phyloP scores from a whole-genome alignment of 2,113 vertebrate species.

The Xiphophorus maculatus region DNA sequence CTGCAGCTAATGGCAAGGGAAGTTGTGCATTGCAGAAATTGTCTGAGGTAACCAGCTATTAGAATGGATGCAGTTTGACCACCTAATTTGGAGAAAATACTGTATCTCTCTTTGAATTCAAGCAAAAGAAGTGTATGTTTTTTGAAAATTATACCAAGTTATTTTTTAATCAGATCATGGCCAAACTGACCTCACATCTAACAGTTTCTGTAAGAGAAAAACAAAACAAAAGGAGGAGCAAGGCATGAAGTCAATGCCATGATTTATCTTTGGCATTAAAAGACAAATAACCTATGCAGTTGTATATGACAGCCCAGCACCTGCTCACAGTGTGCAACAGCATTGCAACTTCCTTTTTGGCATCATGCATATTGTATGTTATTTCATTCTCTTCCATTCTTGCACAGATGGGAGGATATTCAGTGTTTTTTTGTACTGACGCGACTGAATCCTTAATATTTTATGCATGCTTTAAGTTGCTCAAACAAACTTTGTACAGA shows the following conservation, averaged over 20 bases:
- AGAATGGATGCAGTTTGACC: constrained; percentile 46
- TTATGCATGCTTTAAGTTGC: constrained; percentile 30
- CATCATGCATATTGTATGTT: constrained; percentile 48
- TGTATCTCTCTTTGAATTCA: constrained; percentile 13
- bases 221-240: background rate
- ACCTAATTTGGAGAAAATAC: constrained; percentile 33
- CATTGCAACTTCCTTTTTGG: constrained; percentile 22
- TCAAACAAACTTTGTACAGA: constrained; percentile 14
- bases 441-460: constrained; percentile 34
- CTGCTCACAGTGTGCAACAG: background rate
- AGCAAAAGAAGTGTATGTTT: background rate
- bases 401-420: constrained; percentile 29
- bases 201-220: constrained; percentile 2
- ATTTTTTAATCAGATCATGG: no score
- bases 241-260: background rate
- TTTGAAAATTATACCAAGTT: background rate
- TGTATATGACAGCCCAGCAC: background rate
- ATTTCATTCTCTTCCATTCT: constrained; percentile 45
- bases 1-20: constrained; percentile 9
- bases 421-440: constrained; percentile 16
- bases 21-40: constrained; percentile 60
- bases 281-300: background rate
- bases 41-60: constrained; percentile 35
- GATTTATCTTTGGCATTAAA: constrained; percentile 20
- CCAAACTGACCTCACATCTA: background rate